Percentiles rank a stretch among this genome's conserved stretches.
Evolutionary conservation across 2,113 vertebrate species (phyloP).

Genomic region (Perca fluviatilis): DNA sequence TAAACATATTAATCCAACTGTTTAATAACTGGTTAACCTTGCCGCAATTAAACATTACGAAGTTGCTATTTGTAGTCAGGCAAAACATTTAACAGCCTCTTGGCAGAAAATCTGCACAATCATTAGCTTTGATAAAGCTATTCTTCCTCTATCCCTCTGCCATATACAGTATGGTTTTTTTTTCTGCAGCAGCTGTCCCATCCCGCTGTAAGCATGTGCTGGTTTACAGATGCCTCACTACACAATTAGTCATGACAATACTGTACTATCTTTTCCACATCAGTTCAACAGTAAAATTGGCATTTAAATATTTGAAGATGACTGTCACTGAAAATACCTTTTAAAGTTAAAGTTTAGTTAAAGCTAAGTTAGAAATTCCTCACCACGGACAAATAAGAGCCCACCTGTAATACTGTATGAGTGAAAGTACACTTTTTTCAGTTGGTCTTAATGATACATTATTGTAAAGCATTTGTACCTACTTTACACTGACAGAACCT

Average conservation of each 20-base stretch:
- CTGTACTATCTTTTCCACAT: background rate
- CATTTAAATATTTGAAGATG: background rate
- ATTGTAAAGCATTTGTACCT: background rate
- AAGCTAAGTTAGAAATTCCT: background rate
- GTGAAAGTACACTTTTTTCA: no score
- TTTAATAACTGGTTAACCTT: fast-evolving
- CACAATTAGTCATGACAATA: background rate
- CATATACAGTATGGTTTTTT: constrained; percentile 8
- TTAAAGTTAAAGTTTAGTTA: background rate
- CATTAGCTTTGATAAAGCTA: constrained; percentile 76
- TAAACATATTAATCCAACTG: fast-evolving
- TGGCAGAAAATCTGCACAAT: constrained; percentile 77
- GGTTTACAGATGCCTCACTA: constrained; percentile 11
- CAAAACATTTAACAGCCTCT: constrained; percentile 32
- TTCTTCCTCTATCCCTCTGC: background rate
- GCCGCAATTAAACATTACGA: fast-evolving
- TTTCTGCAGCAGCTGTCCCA: constrained; percentile 17
- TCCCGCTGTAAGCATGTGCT: background rate
- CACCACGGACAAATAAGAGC: background rate
- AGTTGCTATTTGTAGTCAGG: constrained; percentile 53
- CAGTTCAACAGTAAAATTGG: background rate
- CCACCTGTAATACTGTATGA: background rate
- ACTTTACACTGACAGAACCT: background rate
- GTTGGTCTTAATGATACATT: background rate
- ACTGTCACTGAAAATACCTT: background rate